Evolutionary conservation across 2,888 invertebrate genomes (phyloP).

Genomic region (Biston betularia): DNA sequence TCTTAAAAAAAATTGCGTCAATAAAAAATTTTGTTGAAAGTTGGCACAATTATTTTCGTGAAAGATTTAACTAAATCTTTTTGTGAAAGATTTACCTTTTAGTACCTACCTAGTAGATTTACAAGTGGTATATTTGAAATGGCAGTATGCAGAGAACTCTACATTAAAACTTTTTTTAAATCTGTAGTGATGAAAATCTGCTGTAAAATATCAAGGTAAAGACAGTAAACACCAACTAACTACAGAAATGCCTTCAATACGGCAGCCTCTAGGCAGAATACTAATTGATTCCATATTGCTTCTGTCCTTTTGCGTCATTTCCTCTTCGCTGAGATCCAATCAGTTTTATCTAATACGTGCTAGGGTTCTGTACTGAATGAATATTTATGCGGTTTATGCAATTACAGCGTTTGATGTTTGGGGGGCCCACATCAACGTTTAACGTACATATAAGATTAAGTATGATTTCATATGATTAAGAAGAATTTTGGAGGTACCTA

Average conservation of each 20-base stretch:
- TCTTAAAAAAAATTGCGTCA: too few relatives aligned
- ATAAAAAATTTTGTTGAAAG: too few relatives aligned
- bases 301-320: constrained; percentile 67
- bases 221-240: not conserved
- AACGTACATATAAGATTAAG: constrained; percentile 2
- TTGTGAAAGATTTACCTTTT: too few relatives aligned
- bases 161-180: too few relatives aligned
- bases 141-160: too few relatives aligned
- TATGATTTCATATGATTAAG: too few relatives aligned
- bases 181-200: not conserved
- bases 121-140: too few relatives aligned
- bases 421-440: constrained; percentile 34
- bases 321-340: constrained; percentile 69
- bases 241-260: constrained; percentile 1
- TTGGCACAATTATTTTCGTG: too few relatives aligned
- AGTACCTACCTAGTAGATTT: too few relatives aligned
- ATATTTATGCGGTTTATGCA: constrained; percentile 34
- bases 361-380: constrained; percentile 26
- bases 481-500: too few relatives aligned
- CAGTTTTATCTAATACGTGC: constrained; percentile 54
- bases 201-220: not conserved
- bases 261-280: constrained; percentile 33
- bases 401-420: constrained; percentile 28
- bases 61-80: too few relatives aligned
- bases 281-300: constrained; percentile 60